Conservation (phyloP, 92 coral and sea anemone genomes). For the Plumapathes pennacea region DNA sequence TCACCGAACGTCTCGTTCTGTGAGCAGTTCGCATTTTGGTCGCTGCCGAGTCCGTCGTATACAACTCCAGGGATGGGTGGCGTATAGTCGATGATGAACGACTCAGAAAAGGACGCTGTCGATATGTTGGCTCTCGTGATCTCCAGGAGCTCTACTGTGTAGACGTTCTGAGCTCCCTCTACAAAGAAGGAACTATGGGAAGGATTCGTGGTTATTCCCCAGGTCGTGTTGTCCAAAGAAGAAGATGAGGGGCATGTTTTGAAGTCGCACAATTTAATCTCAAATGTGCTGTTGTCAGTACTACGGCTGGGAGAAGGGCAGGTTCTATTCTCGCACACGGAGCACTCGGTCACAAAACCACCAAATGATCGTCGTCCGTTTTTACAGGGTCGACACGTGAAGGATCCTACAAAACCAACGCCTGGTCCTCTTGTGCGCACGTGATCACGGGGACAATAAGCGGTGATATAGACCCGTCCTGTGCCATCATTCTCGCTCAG, state of each 20-base stretch:
- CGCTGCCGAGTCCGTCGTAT: conserved; percentile 76
- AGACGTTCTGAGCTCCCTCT: conserved; percentile 36
- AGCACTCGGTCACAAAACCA: conserved; percentile 25
- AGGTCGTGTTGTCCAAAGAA: conserved; percentile 26
- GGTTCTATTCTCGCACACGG: conserved; percentile 9
- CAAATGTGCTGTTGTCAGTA: not conserved
- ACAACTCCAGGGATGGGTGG: conserved; percentile 67
- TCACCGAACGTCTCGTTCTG: conserved; percentile 81
- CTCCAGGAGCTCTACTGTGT: conserved; percentile 40
- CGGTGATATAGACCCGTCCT: conserved; percentile 57
- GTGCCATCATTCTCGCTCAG: conserved; percentile 10
- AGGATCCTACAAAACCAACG: conserved; percentile 1
- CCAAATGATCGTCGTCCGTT: conserved; percentile 57
- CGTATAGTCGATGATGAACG: conserved; percentile 77
- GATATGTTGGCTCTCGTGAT: conserved; percentile 47
- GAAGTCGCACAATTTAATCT: conserved; percentile 31
- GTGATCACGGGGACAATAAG: conserved; percentile 52
- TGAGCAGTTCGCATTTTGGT: conserved; percentile 74
- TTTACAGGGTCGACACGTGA: conserved; percentile 47
- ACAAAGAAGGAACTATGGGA: conserved; percentile 47
- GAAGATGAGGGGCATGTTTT: conserved; percentile 19
- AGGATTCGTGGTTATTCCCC: conserved; percentile 30
- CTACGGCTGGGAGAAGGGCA: conserved; percentile 9
- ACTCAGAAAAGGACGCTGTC: conserved; percentile 61
- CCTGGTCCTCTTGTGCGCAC: conserved; percentile 43